Conservation (phyloP, 2,797 vertebrate genomes). For the Kryptopterus vitreolus region DNA sequence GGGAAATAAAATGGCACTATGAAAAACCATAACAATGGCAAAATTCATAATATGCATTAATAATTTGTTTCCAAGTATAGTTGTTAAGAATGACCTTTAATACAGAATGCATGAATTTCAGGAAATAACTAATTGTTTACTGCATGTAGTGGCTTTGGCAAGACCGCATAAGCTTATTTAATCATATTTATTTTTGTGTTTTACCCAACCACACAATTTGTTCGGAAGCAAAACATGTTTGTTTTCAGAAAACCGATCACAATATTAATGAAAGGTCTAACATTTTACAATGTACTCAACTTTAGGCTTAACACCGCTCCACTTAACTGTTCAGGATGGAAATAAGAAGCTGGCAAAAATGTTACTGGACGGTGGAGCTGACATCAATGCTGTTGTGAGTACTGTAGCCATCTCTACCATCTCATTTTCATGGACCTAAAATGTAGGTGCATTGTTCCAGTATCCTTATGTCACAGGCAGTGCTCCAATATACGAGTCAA, state of each 20-base stretch:
- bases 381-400: constrained; percentile 86
- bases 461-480: background rate
- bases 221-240: background rate
- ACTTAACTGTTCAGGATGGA: constrained; percentile 79
- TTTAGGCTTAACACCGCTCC: constrained; percentile 84
- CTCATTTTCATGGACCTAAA: background rate
- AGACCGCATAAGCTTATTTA: background rate
- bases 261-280: background rate
- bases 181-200: background rate
- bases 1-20: too few species aligned
- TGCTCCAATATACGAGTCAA: background rate
- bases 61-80: background rate
- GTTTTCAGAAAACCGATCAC: background rate
- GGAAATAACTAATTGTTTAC: background rate
- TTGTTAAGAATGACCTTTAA: background rate
- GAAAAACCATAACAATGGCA: too few species aligned
- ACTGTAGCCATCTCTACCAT: background rate
- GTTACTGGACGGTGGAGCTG: constrained; percentile 77
- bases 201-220: background rate
- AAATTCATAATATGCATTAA: background rate
- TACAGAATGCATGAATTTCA: background rate
- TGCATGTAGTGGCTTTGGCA: background rate
- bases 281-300: constrained; percentile 4
- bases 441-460: background rate
- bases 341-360: constrained; percentile 70